A percentile compares a stretch with the other conserved stretches of the same genome.
These are phyloP conservation scores for Drosophila sp. DNA, from an alignment of 1,140 invertebrate species.

Conservation along the genomic window DNA sequence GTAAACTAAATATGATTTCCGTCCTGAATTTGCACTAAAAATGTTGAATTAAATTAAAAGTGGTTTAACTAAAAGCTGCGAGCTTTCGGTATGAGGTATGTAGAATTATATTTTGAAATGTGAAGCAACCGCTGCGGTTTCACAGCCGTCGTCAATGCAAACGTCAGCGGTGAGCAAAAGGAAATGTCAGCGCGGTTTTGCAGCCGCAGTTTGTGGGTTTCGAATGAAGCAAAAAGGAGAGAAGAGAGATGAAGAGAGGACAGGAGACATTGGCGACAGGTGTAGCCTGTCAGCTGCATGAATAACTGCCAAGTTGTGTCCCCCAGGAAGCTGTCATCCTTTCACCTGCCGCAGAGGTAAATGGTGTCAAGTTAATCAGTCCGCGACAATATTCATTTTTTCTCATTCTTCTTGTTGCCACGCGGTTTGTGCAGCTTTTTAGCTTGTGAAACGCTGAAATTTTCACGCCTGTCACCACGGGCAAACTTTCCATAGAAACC, in stretches of 20 bases:
- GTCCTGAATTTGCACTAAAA: not conserved
- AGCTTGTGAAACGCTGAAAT: conserved; percentile 51
- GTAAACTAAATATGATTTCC: not conserved
- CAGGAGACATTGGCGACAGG: conserved; percentile 61
- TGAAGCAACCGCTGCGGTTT: conserved; percentile 20
- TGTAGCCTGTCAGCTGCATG: conserved; percentile 74
- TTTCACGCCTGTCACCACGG: conserved; percentile 62
- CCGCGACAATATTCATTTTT: conserved; percentile 47
- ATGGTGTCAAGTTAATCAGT: conserved; percentile 78
- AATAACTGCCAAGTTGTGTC: conserved; percentile 52
- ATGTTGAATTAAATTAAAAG: conserved; percentile 1
- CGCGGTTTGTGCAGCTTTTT: conserved; percentile 39
- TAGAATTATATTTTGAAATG: conserved; percentile 25
- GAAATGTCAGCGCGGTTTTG: conserved; percentile 53
- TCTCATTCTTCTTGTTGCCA: conserved; percentile 18
- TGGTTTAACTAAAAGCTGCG: conserved; percentile 1
- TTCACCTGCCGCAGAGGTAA: conserved; percentile 11
- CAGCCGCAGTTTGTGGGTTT: conserved; percentile 25
- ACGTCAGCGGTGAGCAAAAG: conserved; percentile 40
- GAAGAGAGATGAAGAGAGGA: conserved; percentile 9
- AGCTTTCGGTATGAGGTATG: not conserved
- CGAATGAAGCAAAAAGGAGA: not conserved
- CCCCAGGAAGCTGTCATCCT: conserved; percentile 20
- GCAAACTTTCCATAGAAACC: conserved; percentile 70
- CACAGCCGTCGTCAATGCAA: conserved; percentile 33